Percentiles rank a stretch among this genome's conserved stretches.
Conservation (phyloP, 2,888 invertebrate species). For the Nipponacmea schrenckii region DNA sequence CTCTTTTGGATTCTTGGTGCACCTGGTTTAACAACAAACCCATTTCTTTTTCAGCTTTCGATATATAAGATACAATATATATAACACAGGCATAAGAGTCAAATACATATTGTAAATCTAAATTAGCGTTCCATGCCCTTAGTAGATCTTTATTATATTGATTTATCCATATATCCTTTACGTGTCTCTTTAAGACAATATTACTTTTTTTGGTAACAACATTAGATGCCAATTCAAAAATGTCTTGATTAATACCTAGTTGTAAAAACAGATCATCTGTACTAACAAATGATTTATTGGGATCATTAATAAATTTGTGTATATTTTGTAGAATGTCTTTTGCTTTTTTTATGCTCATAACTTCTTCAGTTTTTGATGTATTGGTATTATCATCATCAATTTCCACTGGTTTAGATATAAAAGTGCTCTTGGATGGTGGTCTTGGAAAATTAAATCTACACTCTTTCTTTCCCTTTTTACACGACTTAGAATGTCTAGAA, state of each 20-base stretch:
- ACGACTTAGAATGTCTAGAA: conserved; percentile 26
- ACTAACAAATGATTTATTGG: background rate
- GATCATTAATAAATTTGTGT: background rate
- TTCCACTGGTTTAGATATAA: background rate
- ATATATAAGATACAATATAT: conserved; percentile 42
- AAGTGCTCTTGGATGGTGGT: background rate
- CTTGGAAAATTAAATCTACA: conserved; percentile 29
- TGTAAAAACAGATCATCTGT: background rate
- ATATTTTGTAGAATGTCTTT: background rate
- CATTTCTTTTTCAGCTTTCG: conserved; percentile 33
- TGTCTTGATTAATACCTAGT: background rate
- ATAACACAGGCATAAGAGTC: conserved; percentile 35
- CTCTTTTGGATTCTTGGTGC: conserved; percentile 21
- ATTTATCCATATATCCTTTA: conserved; percentile 17
- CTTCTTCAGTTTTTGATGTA: background rate
- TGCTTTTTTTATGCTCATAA: background rate
- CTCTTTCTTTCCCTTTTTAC: conserved; percentile 25
- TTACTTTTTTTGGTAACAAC: background rate
- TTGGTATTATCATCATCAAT: conserved; percentile 7
- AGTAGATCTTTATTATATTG: conserved; percentile 15
- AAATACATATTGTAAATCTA: conserved; percentile 24
- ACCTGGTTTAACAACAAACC: conserved; percentile 22
- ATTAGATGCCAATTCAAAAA: background rate
- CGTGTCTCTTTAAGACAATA: conserved; percentile 3
- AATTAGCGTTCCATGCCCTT: conserved; percentile 15